Evolutionary conservation across 2,797 vertebrate genomes (phyloP), one percentile per base, ranked within the genome.

Genomic region (Taeniopygia guttata): DNA sequence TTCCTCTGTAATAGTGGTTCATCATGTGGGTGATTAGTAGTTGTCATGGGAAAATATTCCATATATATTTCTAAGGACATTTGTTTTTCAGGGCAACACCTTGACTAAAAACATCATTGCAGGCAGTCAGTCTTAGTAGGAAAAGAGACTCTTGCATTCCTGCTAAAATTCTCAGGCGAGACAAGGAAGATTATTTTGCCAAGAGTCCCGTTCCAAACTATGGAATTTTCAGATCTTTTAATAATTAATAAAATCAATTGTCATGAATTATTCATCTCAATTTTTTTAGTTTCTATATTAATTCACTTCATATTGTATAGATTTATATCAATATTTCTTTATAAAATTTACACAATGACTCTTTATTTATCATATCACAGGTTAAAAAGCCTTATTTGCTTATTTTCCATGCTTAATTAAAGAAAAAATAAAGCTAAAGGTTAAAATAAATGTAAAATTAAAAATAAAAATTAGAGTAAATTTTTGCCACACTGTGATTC

Each of bases 201-300:
- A 43, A 70, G 5, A 66, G 21, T 38, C 5, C n/a, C 46, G 29
- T 14, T 72, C 27, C 48, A 46, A 54, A 17, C 27, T 75, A 64
- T n/a, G 5, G 42, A 84, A 34, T 69, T 68, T 75, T 87, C 34
- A 43, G 43, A 78, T 93, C 43, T 75, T 87, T 94, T 62, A 19
- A 34, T 90, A 55, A 15, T 46, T 87, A 83, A 67, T 89, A 90
- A 83, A 58, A 85, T 72, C 26, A 48, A 4, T 66, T 60, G 9
- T 26, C 68, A 86, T 10, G 15, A 85, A 83, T 92, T 66, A 52
- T 90, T 97, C 82, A 91, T 84, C 77, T 59, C 91, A 76, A 94
- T 83, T 73, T 84, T 36, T 85, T 92, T 92, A 94, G 76, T 85
- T 93, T 56, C 75, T 95, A 36, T 89, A 80, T 80, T 91, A 94